phyloP scores from a whole-genome alignment of 2,888 invertebrate genomes.

The Drosophila borborema region DNA sequence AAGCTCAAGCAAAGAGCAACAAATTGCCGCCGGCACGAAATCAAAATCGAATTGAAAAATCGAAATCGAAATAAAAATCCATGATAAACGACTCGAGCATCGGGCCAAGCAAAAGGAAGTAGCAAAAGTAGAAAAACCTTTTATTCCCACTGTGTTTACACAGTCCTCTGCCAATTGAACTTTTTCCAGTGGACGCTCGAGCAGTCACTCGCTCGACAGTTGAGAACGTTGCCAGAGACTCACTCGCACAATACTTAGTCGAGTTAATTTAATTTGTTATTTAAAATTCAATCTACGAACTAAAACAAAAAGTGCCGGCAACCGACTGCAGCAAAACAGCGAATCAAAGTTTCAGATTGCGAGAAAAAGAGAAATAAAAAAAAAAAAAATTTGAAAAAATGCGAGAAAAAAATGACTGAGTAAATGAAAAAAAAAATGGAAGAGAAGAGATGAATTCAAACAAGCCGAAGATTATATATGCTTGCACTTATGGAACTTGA shows the following conservation, averaged over 20 bases:
- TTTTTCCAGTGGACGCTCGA: conserved; percentile 50
- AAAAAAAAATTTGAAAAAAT: conserved; percentile 16
- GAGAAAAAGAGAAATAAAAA: conserved; percentile 24
- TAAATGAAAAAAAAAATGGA: conserved; percentile 22
- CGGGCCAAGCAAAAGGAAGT: conserved; percentile 21
- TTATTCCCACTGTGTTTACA: conserved; percentile 81
- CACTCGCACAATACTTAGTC: conserved; percentile 79
- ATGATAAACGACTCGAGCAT: conserved; percentile 28
- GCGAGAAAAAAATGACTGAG: conserved; percentile 15
- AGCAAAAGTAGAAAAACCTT: conserved; percentile 83
- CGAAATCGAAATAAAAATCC: conserved; percentile 53
- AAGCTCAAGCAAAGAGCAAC: conserved; percentile 37
- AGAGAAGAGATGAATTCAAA: not conserved
- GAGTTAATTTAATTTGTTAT: conserved; percentile 84
- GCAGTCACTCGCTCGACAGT: not conserved
- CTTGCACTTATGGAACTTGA: not conserved
- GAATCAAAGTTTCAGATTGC: conserved; percentile 31
- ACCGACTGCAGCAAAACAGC: conserved; percentile 11
- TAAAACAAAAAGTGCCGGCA: conserved; percentile 83
- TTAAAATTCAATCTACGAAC: conserved; percentile 84
- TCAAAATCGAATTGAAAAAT: conserved; percentile 57
- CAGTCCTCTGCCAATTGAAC: conserved; percentile 80
- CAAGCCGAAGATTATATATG: not conserved
- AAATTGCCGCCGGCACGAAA: conserved; percentile 70
- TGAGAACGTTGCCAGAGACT: conserved; percentile 36